Conservation (phyloP, 2,797 vertebrate species). For the Bufotes viridis region DNA sequence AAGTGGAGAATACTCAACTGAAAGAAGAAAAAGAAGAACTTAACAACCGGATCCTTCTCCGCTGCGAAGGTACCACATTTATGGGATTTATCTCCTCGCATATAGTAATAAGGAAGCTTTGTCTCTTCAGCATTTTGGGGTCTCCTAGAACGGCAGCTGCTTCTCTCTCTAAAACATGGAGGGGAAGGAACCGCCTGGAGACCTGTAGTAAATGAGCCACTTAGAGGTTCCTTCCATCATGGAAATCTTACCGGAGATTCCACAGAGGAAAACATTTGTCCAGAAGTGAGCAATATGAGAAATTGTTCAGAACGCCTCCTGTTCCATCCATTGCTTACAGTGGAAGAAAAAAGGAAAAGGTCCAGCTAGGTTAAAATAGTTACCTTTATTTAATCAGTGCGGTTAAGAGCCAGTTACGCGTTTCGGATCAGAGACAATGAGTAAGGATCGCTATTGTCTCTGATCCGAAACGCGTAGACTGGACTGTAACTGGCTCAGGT, state of each 20-base stretch:
- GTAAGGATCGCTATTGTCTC: too few relatives aligned
- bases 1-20: constrained; percentile 84
- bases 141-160: neutral
- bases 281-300: too few relatives aligned
- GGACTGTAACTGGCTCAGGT: too few relatives aligned
- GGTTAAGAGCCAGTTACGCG: too few relatives aligned
- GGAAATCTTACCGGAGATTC: neutral
- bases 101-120: neutral
- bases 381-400: too few relatives aligned
- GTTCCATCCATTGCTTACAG: too few relatives aligned
- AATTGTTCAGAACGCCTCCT: too few relatives aligned
- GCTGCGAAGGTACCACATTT: constrained; percentile 77
- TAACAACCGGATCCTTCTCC: constrained; percentile 80
- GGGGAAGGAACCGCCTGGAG: neutral
- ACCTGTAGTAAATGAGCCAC: neutral
- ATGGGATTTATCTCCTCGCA: too few relatives aligned
- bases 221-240: neutral
- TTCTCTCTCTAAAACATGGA: neutral
- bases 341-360: too few relatives aligned
- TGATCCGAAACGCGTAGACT: too few relatives aligned
- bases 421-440: too few relatives aligned
- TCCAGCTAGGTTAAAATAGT: too few relatives aligned
- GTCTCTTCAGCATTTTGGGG: neutral
- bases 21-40: constrained; percentile 91
- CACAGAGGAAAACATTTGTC: neutral